Evolutionary conservation across 2,113 vertebrate genomes (phyloP).

Genomic region (Vireo altiloquus): DNA sequence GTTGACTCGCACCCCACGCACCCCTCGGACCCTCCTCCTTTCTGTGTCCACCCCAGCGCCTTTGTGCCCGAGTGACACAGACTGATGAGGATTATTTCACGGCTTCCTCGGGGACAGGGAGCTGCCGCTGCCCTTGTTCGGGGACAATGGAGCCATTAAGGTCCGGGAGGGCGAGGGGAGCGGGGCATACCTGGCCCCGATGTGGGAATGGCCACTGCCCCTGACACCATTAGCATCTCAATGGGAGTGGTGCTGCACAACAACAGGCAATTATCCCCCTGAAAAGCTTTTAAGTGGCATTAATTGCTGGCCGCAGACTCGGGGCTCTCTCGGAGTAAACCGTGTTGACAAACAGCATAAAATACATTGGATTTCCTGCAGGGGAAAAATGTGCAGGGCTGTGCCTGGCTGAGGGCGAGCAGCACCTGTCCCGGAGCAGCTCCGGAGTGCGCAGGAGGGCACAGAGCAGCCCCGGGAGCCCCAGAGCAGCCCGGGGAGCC

Average conservation of each 20-base stretch:
- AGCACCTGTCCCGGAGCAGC: background rate
- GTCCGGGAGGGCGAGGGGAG: background rate
- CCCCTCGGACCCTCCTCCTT: background rate
- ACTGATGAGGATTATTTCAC: conserved; percentile 60
- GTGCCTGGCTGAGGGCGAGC: background rate
- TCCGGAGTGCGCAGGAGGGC: no score
- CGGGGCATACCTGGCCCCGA: conserved; percentile 48
- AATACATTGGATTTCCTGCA: conserved; percentile 9
- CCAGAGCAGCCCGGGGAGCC: no score
- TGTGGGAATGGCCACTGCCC: conserved; percentile 52
- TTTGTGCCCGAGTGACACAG: conserved; percentile 54
- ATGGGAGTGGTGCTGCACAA: conserved; percentile 50
- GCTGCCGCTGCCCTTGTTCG: background rate
- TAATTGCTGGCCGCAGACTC: conserved; percentile 57
- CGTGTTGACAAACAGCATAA: conserved; percentile 47
- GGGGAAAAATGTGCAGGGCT: background rate
- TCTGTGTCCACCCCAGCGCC: background rate
- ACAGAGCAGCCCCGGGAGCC: no score
- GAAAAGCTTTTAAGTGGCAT: conserved; percentile 67
- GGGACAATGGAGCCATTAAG: conserved; percentile 54
- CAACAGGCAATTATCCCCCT: conserved; percentile 59
- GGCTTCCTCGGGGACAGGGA: conserved; percentile 42
- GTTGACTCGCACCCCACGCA: background rate
- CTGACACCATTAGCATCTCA: conserved; percentile 57
- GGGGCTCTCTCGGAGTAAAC: background rate